phyloP scores from a whole-genome alignment of 1,140 invertebrate genomes.

The Drosophila littoralis region DNA sequence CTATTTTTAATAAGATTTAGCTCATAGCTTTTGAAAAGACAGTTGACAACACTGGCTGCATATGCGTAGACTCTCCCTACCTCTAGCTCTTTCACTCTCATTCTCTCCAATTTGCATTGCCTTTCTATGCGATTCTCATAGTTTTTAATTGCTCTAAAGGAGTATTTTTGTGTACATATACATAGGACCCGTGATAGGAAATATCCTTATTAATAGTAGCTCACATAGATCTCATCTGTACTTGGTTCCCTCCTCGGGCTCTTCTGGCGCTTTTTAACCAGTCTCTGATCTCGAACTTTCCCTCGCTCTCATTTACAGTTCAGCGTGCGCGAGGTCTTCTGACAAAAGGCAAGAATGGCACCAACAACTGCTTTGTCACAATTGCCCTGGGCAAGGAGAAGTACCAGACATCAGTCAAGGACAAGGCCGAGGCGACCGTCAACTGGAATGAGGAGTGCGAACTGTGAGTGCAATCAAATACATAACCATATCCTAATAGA shows the following conservation, averaged over 20 bases:
- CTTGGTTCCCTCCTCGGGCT: too few relatives aligned
- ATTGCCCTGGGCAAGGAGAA: conserved; percentile 97
- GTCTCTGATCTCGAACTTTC: neutral
- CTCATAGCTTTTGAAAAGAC: too few relatives aligned
- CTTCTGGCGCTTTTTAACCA: neutral
- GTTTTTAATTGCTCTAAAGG: neutral
- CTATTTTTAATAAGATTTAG: too few relatives aligned
- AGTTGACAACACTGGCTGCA: too few relatives aligned
- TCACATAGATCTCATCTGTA: too few relatives aligned
- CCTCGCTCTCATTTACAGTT: conserved; percentile 85
- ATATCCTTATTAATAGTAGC: too few relatives aligned
- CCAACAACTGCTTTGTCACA: conserved; percentile 97
- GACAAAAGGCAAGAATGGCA: conserved; percentile 94
- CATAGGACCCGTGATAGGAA: too few relatives aligned
- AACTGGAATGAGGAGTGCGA: conserved; percentile 99
- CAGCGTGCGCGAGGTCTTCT: conserved; percentile 93
- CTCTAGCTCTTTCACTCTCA: neutral
- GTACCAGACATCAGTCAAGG: conserved; percentile 97
- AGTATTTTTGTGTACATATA: too few relatives aligned
- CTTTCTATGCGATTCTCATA: neutral
- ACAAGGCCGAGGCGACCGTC: conserved; percentile 91
- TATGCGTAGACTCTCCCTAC: neutral
- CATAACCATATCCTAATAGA: neutral
- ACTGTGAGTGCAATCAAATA: conserved; percentile 87
- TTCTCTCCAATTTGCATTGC: neutral